These are phyloP conservation scores for Pinctada fucata DNA, from an alignment of 2,888 invertebrate species.

Conservation along the genomic window DNA sequence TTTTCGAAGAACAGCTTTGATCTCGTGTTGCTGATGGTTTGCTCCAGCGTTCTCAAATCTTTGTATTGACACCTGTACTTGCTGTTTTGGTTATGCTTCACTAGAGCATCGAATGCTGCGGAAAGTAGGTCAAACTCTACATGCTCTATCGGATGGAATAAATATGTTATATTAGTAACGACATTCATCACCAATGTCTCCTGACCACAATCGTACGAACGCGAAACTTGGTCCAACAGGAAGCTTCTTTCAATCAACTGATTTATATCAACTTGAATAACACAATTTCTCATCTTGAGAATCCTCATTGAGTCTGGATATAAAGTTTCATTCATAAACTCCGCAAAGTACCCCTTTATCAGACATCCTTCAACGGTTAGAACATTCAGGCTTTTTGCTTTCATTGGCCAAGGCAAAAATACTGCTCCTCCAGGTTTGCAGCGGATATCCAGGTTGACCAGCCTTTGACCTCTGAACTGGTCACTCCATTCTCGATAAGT, in stretches of 20 bases:
- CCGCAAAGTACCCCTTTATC: slow-evolving; percentile 20
- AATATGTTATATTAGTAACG: slow-evolving; percentile 13
- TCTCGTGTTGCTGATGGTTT: background rate
- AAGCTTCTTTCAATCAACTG: slow-evolving; percentile 4
- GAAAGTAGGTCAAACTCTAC: background rate
- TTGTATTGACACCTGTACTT: slow-evolving; percentile 7
- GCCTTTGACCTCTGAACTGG: background rate
- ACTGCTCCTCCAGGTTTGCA: slow-evolving; percentile 19
- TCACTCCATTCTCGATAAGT: slow-evolving; percentile 13
- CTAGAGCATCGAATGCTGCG: background rate
- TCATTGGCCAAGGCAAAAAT: slow-evolving; percentile 28
- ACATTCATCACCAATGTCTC: slow-evolving; percentile 2
- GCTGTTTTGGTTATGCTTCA: background rate
- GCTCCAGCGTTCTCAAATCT: slow-evolving; percentile 4
- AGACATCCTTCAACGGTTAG: slow-evolving; percentile 13
- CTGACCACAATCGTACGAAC: slow-evolving; percentile 21
- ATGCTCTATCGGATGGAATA: background rate
- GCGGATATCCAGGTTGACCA: slow-evolving; percentile 1
- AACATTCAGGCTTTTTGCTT: slow-evolving; percentile 11
- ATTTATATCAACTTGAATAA: slow-evolving; percentile 12
- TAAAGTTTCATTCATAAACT: background rate
- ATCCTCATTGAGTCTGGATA: slow-evolving; percentile 8
- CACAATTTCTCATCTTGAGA: slow-evolving; percentile 13
- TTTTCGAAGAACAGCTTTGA: slow-evolving; percentile 1
- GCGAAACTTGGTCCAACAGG: background rate